Base-by-base conservation (phyloP, 2,888 invertebrate species). In the Itoplectis maculator region DNA sequence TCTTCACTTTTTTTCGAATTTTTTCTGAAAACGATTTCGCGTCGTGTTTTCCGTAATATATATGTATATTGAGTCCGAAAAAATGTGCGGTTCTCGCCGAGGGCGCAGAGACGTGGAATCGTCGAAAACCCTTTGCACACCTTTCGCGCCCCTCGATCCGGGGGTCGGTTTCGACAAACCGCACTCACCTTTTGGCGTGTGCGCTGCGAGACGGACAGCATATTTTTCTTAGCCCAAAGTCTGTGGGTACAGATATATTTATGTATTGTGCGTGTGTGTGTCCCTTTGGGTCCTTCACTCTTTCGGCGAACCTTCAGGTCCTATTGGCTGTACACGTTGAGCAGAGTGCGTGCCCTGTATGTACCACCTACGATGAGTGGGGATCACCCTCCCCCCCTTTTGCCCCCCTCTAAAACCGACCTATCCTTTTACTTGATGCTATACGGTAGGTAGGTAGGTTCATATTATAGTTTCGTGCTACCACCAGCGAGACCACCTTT, bases 401-500 rank as follows among this genome's bases (percentile, higher is more conserved):
- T 35, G n/a, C 45, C 15, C 35, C 15, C 47, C 9, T 5, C 51
- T 13, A 59, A 59, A 66, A 66, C 47, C 49, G 65, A 79, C 49
- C 56, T 66, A 79, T 79, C 51, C 65, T 65, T 73, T 66, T 79
- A 79, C 47, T 42, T 23, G 66, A 47, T 20, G 51, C 42, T 69
- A n/a, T 54, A 56, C 65, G 59, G 59, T 59, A 72, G 74, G 59
- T 78, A 79, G 74, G 59, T 78, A 75, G 82, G 70, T 65, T 72
- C 59, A 61, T 47, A 42, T 70, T 61, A 56, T 79, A 79, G 49
- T 76, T 70, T 65, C 70, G 66, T 75, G 78, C 77, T 80, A 65
- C 73, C 76, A 76, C 63, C 49, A 82, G 72, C 81, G 78, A n/a
- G n/a, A 78, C 77, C 83, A 84, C 81, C 85, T 84, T 86, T 82